Percentiles rank a stretch among this genome's conserved stretches.
Evolutionary conservation across 2,797 vertebrate genomes (phyloP).

Genomic region (Acipenser transmontanus): DNA sequence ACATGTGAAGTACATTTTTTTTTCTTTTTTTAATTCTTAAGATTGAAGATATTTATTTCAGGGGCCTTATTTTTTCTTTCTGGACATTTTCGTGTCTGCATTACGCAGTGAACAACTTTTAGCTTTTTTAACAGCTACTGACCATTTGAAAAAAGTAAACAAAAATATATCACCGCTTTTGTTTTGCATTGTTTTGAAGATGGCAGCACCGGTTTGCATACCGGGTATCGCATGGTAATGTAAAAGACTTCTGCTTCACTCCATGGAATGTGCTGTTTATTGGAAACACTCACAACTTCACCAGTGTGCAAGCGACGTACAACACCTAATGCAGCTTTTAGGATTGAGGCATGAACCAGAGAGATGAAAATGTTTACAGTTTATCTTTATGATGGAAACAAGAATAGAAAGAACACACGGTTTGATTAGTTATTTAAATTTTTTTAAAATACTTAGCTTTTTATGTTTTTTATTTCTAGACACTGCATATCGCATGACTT

Average conservation of each 20-base stretch:
- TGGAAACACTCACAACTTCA: conserved; percentile 35
- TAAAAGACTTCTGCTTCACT: conserved; percentile 60
- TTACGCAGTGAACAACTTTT: conserved; percentile 51
- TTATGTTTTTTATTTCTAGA: conserved; percentile 55
- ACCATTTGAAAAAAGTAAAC: conserved; percentile 47
- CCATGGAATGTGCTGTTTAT: conserved; percentile 76
- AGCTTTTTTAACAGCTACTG: conserved; percentile 54
- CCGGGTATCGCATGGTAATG: conserved; percentile 67
- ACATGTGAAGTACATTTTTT: conserved; percentile 74
- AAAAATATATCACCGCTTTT: neutral
- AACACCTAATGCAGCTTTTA: conserved; percentile 58
- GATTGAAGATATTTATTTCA: conserved; percentile 81
- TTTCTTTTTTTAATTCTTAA: no score
- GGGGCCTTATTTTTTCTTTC: conserved; percentile 78
- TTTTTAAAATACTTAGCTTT: conserved; percentile 65
- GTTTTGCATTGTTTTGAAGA: conserved; percentile 24
- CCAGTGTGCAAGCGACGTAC: conserved; percentile 39
- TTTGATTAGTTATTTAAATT: conserved; percentile 71
- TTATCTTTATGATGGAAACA: conserved; percentile 68
- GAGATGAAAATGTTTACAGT: conserved; percentile 75
- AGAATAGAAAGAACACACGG: conserved; percentile 67
- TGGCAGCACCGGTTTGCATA: conserved; percentile 49
- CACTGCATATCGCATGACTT: conserved; percentile 85
- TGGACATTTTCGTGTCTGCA: conserved; percentile 65
- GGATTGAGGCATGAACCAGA: conserved; percentile 62